phyloP scores from a whole-genome alignment of 2,888 invertebrate genomes.

The Eledona agricola region DNA sequence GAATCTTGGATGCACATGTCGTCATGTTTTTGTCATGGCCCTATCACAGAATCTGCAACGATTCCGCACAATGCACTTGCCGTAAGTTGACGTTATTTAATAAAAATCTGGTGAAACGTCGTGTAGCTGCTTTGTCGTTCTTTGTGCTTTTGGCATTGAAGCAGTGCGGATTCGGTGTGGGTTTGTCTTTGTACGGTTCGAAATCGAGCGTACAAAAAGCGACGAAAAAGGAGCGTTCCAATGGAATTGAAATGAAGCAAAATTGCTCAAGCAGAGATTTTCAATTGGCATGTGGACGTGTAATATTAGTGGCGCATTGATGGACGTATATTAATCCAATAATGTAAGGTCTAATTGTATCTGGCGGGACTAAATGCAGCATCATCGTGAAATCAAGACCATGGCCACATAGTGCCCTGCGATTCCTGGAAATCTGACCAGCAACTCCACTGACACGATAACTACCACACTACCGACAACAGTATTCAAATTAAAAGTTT shows the following conservation, averaged over 20 bases:
- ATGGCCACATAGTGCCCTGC: conserved; percentile 40
- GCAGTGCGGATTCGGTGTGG: conserved; percentile 9
- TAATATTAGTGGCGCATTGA: conserved; percentile 34
- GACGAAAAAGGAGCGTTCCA: conserved; percentile 11
- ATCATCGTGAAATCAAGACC: conserved; percentile 45
- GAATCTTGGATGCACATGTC: no score
- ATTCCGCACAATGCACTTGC: no score
- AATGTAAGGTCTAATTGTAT: conserved; percentile 45
- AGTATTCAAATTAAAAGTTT: conserved; percentile 50
- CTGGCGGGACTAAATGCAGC: conserved; percentile 43
- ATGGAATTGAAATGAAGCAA: conserved; percentile 27
- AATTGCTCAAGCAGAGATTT: conserved; percentile 42
- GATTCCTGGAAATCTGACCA: conserved; percentile 51
- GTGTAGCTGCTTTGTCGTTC: no score
- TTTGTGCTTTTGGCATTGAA: no score
- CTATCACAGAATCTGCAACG: no score
- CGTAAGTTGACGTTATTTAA: no score
- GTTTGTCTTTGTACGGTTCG: conserved; percentile 8
- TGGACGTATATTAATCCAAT: conserved; percentile 42
- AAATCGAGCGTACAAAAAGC: conserved; percentile 10
- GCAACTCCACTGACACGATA: conserved; percentile 46
- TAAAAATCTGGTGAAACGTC: no score
- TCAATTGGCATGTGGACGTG: conserved; percentile 41
- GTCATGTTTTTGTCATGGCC: no score
- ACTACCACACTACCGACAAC: conserved; percentile 47